Conservation (phyloP, 2,113 vertebrate genomes). For the Cynocephalus volans region DNA sequence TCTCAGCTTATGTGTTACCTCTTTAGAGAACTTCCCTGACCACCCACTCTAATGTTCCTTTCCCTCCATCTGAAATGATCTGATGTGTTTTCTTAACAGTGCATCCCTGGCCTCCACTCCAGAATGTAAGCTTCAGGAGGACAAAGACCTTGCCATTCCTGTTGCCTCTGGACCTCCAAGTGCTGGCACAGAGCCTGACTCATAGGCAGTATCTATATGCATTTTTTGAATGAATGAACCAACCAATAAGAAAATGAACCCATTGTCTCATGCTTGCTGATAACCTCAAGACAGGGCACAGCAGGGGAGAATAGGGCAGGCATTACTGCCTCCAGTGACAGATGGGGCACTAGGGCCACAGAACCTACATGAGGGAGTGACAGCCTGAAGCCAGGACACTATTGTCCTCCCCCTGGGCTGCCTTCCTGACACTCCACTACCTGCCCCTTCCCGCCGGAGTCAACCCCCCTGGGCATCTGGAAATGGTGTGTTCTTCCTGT, state of each 20-base stretch:
- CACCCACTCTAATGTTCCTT: not conserved
- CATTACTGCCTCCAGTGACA: not conserved
- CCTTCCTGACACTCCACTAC: not conserved
- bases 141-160: not conserved
- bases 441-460: too few species aligned
- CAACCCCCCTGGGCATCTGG: not conserved
- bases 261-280: not conserved
- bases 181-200: not conserved
- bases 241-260: not conserved
- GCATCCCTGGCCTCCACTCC: too few species aligned
- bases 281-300: not conserved
- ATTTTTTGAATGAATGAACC: not conserved
- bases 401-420: not conserved
- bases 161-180: too few species aligned
- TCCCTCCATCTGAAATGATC: not conserved
- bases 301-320: not conserved
- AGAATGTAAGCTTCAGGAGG: not conserved
- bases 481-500: not conserved
- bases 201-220: not conserved
- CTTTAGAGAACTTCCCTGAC: not conserved
- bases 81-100: not conserved
- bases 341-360: not conserved
- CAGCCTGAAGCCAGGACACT: not conserved
- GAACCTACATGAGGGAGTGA: not conserved
- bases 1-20: not conserved